Percentiles rank a stretch among this genome's conserved stretches.
These are phyloP conservation scores for Geotrypetes seraphini DNA, from an alignment of 2,797 vertebrate genomes.

Conservation along the genomic window DNA sequence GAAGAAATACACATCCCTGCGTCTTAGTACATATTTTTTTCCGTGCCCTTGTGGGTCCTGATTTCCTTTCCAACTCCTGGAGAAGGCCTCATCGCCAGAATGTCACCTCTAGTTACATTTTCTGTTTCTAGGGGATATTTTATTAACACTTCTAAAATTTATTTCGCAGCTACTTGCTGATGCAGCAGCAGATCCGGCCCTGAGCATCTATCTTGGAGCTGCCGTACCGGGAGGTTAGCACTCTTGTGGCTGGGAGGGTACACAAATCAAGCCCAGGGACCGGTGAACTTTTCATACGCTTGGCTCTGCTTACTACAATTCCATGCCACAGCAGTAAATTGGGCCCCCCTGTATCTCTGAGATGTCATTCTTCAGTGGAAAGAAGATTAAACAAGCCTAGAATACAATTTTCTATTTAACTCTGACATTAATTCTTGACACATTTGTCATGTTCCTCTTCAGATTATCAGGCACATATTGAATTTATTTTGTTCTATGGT, in stretches of 20 bases:
- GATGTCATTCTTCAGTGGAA: conserved; percentile 19
- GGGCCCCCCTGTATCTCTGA: conserved; percentile 7
- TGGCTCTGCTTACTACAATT: conserved; percentile 15
- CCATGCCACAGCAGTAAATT: conserved; percentile 9
- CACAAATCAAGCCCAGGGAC: conserved; percentile 6
- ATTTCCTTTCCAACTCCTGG: conserved; percentile 21
- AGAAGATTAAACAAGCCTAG: conserved; percentile 24
- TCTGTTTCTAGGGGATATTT: conserved; percentile 22
- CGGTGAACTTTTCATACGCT: conserved; percentile 28
- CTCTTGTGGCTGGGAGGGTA: conserved; percentile 12
- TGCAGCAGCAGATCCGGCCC: conserved; percentile 18
- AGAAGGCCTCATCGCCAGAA: conserved; percentile 37
- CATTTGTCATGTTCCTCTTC: conserved; percentile 33
- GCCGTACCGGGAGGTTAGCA: conserved; percentile 14
- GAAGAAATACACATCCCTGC: too few species aligned
- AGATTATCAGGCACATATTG: conserved; percentile 10
- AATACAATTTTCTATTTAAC: conserved; percentile 29
- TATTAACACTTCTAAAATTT: conserved; percentile 27
- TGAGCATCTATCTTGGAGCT: conserved; percentile 4
- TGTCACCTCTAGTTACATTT: conserved; percentile 43
- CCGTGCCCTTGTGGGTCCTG: conserved; percentile 25
- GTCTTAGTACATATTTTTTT: too few species aligned
- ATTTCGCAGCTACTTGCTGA: conserved; percentile 29
- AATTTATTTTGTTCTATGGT: conserved; percentile 30
- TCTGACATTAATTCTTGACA: conserved; percentile 29